A percentile compares a stretch with the other conserved stretches of the same genome.
Evolutionary conservation across 37 sponge, comb jelly and placozoan species (phyloP).

Genomic region (Spongilla lacustris): DNA sequence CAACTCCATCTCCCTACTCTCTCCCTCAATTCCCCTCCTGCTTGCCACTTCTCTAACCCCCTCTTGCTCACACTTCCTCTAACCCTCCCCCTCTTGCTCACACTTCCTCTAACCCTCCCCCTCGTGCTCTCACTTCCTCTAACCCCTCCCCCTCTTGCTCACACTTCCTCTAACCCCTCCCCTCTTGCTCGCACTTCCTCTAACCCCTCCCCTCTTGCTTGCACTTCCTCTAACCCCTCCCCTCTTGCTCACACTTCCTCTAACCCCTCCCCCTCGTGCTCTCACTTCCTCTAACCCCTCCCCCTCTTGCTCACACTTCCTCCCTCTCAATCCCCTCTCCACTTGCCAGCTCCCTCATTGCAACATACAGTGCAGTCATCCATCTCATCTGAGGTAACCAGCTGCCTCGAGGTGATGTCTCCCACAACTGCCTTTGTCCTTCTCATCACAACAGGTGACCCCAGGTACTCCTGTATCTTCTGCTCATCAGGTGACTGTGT

Average conservation of each 20-base stretch:
- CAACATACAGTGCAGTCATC: constrained; percentile 37
- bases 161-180: not conserved
- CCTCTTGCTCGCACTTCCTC: too few relatives aligned
- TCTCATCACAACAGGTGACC: constrained; percentile 39
- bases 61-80: not conserved
- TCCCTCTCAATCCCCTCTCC: not conserved
- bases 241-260: not conserved
- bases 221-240: too few relatives aligned
- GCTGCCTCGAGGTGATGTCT: not conserved
- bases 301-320: not conserved
- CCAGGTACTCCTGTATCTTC: not conserved
- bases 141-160: not conserved
- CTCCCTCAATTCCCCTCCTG: not conserved
- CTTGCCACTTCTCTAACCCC: not conserved
- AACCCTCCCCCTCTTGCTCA: not conserved
- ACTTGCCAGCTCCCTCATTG: not conserved
- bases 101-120: not conserved
- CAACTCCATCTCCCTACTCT: not conserved
- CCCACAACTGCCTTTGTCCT: constrained; percentile 4
- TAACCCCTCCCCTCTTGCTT: too few relatives aligned
- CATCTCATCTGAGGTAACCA: not conserved
- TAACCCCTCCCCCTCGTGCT: not conserved
- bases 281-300: not conserved
- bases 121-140: not conserved
- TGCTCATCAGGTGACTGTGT: constrained; percentile 26